A percentile compares a stretch with the other conserved stretches of the same genome.
Conservation (phyloP, 2,113 vertebrate genomes). For the Petromus typicus region DNA sequence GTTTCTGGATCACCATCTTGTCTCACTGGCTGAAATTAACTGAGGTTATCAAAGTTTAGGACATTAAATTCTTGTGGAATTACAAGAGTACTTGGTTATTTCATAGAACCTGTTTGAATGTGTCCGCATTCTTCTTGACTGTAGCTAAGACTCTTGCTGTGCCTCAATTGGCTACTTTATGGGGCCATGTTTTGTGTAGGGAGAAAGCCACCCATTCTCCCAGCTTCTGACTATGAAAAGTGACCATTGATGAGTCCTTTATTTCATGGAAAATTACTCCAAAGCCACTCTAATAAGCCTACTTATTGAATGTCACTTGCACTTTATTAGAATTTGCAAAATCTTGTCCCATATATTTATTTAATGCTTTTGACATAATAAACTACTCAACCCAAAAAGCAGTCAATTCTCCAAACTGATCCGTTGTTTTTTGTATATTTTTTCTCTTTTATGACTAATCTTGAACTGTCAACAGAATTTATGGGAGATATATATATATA, state of each 20-base stretch:
- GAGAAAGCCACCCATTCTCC: background rate
- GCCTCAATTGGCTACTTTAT: background rate
- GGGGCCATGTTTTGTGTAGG: background rate
- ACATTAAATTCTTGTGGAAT: background rate
- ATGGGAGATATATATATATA: background rate
- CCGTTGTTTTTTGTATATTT: background rate
- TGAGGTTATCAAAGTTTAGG: background rate
- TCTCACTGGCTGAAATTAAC: background rate
- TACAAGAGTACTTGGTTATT: background rate
- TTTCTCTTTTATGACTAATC: background rate
- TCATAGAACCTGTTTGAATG: background rate
- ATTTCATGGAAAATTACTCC: background rate
- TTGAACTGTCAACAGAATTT: background rate
- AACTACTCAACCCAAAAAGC: background rate
- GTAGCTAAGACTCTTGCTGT: background rate
- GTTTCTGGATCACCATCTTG: background rate
- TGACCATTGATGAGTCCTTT: background rate
- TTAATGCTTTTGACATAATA: conserved; percentile 31
- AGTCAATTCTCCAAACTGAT: background rate
- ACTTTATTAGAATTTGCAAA: conserved; percentile 19
- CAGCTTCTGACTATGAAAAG: background rate
- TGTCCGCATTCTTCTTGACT: background rate
- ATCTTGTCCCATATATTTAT: background rate
- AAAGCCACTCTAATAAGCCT: background rate
- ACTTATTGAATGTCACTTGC: background rate